Conservation (phyloP, 2,888 invertebrate genomes). For the Theretra japonica region DNA sequence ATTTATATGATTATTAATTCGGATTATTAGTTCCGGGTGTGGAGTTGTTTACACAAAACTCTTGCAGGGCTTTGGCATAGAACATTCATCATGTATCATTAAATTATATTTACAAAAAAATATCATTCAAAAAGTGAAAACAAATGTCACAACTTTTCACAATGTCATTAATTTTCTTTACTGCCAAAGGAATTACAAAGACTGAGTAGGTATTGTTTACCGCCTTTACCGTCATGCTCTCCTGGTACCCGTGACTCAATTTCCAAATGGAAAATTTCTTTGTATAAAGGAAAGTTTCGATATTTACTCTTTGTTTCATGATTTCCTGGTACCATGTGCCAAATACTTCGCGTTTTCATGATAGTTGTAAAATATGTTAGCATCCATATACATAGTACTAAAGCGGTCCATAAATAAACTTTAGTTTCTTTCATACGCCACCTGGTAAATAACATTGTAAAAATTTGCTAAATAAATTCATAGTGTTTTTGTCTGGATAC, state of each 20-base stretch:
- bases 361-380: too few species aligned
- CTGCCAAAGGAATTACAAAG: neutral
- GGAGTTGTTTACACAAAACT: neutral
- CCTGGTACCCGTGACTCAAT: conserved; percentile 4
- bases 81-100: too few species aligned
- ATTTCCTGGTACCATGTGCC: neutral
- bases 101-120: too few species aligned
- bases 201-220: conserved; percentile 7
- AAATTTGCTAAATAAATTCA: neutral
- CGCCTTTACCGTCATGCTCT: neutral
- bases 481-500: too few species aligned
- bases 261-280: neutral
- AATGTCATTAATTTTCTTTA: neutral
- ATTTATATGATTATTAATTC: too few species aligned
- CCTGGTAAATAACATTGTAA: neutral
- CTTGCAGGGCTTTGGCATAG: neutral
- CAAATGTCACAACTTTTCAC: conserved; percentile 4
- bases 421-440: too few species aligned
- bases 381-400: too few species aligned
- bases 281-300: neutral
- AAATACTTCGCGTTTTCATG: neutral
- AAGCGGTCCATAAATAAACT: too few species aligned
- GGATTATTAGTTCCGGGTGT: neutral
- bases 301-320: neutral
- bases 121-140: neutral